Evolutionary conservation across 2,797 vertebrate genomes (phyloP), one percentile per base, ranked within the genome.

Genomic region (Liparis tanakae): DNA sequence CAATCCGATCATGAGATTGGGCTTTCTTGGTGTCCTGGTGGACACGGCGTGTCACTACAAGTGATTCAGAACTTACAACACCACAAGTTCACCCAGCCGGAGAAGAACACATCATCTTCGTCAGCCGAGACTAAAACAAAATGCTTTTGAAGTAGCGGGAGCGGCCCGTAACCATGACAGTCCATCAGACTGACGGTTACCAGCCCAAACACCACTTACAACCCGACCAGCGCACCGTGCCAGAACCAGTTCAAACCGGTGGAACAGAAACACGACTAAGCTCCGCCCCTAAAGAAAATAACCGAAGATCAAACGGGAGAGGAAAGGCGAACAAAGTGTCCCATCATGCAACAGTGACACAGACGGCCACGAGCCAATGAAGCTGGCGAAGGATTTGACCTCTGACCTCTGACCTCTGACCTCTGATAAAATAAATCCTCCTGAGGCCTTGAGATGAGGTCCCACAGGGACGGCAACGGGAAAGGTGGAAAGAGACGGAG

Each of bases 401-500:
- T 22, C 33, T 37, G 25, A 58, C 20, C 25, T 30, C 25, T 30
- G 25, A 30, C n/a, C n/a, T n/a, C n/a, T n/a, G n/a, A n/a, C n/a
- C n/a, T n/a, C n/a, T n/a, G 25, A 43, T 10, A n/a, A 58, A 54
- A 57, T 54, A 60, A 37, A 30, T 30, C 25, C 25, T 30, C 25
- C 4, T 30, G 25, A 30, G 25, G 25, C 25, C 25, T 30, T 30
- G 25, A 30, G 25, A 30, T 30, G 25, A 30, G 25, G 51, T 34
- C 62, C 25, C 18, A 55, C 53, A 44, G 17, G 34, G 33, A 73
- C 46, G 6, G 17, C 15, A 34, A 17, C 13, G 39, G 36, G 12
- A 50, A 59, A 59, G 17, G n/a, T 50, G 48, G 41, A 70, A 54
- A 73, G 41, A 61, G 50, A 60, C 7, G 37, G 20, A 57, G 34